These are phyloP conservation scores for Hyperopisus bebe DNA, from an alignment of 2,113 vertebrate genomes.

Conservation along the genomic window DNA sequence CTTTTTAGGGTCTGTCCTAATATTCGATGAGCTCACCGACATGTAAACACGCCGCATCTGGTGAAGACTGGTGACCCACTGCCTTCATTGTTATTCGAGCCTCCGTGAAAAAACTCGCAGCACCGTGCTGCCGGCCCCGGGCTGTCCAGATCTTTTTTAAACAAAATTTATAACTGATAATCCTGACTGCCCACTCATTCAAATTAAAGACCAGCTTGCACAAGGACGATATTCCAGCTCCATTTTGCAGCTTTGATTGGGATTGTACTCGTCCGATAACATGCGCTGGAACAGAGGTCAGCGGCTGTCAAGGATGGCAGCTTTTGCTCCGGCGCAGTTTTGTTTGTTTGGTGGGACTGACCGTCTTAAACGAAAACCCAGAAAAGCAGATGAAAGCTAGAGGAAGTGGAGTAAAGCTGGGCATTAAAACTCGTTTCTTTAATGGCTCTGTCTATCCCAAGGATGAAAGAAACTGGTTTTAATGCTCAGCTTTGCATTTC, in stretches of 20 bases:
- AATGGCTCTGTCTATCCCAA: not conserved
- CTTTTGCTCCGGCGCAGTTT: not conserved
- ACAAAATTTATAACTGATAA: constrained; percentile 7
- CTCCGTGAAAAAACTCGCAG: not conserved
- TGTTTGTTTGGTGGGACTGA: not conserved
- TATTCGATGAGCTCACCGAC: not conserved
- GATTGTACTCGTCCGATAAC: not conserved
- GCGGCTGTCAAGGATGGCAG: not conserved
- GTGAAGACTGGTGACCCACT: not conserved
- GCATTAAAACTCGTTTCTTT: not conserved
- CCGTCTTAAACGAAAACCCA: not conserved
- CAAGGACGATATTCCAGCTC: not conserved
- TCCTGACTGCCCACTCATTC: constrained; percentile 7
- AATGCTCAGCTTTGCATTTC: not conserved
- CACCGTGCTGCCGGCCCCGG: not conserved
- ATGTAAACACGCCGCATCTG: not conserved
- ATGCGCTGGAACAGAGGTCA: not conserved
- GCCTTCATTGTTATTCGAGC: not conserved
- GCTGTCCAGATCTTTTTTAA: not conserved
- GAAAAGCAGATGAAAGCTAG: not conserved
- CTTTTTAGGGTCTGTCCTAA: not conserved
- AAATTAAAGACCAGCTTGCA: not conserved
- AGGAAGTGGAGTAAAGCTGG: not conserved
- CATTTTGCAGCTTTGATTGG: not conserved
- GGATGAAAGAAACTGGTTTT: not conserved